Conservation (phyloP, 1,140 invertebrate genomes). For the Nasonia vitripennis region DNA sequence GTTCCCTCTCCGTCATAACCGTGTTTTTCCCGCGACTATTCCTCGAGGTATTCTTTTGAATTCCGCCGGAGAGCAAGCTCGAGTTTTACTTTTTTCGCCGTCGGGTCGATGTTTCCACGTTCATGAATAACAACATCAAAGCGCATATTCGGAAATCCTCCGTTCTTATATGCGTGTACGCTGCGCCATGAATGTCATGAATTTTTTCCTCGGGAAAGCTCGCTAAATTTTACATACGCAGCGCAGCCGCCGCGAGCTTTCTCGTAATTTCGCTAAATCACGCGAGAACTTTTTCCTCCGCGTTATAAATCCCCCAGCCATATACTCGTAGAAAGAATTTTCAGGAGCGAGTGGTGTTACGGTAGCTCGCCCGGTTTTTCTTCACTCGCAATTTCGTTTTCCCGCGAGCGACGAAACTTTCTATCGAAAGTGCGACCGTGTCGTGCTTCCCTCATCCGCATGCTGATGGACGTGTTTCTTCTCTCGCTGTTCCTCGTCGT, state of each 20-base stretch:
- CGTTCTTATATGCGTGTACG: no score
- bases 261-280: no score
- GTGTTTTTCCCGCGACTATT: no score
- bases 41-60: no score
- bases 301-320: no score
- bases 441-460: no score
- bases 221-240: no score
- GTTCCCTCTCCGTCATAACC: no score
- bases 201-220: no score
- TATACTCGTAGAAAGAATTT: background rate
- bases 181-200: no score
- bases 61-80: background rate
- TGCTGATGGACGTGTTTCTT: background rate
- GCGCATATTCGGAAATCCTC: no score
- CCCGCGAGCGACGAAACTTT: conserved; percentile 9
- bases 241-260: no score
- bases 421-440: conserved; percentile 36
- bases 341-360: background rate
- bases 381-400: conserved; percentile 36
- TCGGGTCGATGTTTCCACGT: background rate
- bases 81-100: background rate
- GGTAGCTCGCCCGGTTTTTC: background rate
- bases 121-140: background rate
- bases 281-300: background rate
- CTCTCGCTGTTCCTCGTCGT: background rate